Percentiles rank a stretch among this genome's conserved stretches.
Evolutionary conservation across 2,888 invertebrate species (phyloP).

Genomic region (Petrophora chlorosata): DNA sequence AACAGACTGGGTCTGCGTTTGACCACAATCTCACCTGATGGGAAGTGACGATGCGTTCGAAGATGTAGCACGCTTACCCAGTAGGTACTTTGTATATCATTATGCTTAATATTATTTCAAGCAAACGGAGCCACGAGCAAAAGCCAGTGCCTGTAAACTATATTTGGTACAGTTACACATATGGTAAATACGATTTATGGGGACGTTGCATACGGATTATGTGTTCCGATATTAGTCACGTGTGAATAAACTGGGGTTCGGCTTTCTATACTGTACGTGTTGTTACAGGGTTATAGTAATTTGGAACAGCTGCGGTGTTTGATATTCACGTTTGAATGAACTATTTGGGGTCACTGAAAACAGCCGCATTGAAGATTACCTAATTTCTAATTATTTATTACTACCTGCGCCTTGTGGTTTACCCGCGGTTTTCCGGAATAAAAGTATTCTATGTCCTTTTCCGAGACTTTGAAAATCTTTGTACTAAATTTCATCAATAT

Average conservation of each 20-base stretch:
- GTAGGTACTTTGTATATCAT: too few relatives aligned
- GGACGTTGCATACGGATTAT: constrained; percentile 28
- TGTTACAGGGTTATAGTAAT: constrained; percentile 2
- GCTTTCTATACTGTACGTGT: neutral
- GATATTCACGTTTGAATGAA: neutral
- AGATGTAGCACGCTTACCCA: too few relatives aligned
- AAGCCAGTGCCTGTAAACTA: constrained; percentile 37
- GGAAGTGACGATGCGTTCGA: too few relatives aligned
- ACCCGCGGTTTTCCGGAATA: too few relatives aligned
- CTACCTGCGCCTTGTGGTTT: too few relatives aligned
- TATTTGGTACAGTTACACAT: constrained; percentile 37
- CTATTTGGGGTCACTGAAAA: neutral
- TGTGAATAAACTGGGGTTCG: constrained; percentile 16
- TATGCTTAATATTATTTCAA: neutral
- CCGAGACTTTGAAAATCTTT: too few relatives aligned
- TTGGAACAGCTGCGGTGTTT: neutral
- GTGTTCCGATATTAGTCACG: constrained; percentile 16
- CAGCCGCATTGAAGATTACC: too few relatives aligned
- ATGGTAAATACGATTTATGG: constrained; percentile 32
- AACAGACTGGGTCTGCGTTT: too few relatives aligned
- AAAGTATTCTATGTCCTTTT: too few relatives aligned
- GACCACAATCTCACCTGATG: too few relatives aligned
- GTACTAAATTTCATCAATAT: too few relatives aligned
- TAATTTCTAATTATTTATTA: neutral
- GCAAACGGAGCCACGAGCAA: constrained; percentile 5